Percentiles rank a stretch among this genome's conserved stretches.
Evolutionary conservation across 1,140 invertebrate species (phyloP).

Genomic region (Chrysoperla carnea): DNA sequence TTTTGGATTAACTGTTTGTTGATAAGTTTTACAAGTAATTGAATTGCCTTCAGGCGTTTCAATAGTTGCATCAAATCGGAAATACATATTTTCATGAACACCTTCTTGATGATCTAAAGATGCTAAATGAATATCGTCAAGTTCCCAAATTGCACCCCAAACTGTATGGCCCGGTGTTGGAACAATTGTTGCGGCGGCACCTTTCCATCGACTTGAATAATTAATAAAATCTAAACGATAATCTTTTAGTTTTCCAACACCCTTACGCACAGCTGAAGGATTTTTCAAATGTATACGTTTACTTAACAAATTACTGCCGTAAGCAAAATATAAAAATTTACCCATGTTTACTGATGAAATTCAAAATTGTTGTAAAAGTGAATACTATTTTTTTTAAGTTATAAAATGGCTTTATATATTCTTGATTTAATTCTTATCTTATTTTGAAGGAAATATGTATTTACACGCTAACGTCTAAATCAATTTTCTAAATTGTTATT

Average conservation of each 20-base stretch:
- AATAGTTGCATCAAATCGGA: constrained; percentile 39
- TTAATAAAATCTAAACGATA: constrained; percentile 52
- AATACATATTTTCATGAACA: constrained; percentile 45
- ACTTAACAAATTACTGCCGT: constrained; percentile 53
- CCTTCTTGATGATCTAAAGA: constrained; percentile 60
- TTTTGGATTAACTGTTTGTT: constrained; percentile 31
- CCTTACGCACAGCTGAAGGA: constrained; percentile 38
- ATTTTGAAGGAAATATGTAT: too few relatives aligned
- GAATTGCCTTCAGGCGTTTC: constrained; percentile 26
- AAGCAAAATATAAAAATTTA: constrained; percentile 55
- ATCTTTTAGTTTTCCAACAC: constrained; percentile 37
- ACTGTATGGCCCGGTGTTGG: constrained; percentile 33
- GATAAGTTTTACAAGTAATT: constrained; percentile 45
- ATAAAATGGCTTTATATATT: too few relatives aligned
- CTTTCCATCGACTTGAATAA: constrained; percentile 51
- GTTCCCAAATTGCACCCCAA: constrained; percentile 67
- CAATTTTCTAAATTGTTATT: too few relatives aligned
- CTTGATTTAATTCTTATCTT: too few relatives aligned
- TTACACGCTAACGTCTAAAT: too few relatives aligned
- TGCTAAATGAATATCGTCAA: constrained; percentile 38
- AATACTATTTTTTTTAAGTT: too few relatives aligned
- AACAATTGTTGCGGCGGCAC: constrained; percentile 55
- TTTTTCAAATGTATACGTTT: constrained; percentile 48
- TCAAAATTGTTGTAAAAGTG: too few relatives aligned
- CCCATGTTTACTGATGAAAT: not conserved